phyloP scores from a whole-genome alignment of 23 tunicate genomes.

The Clavelina lepadiformis region DNA sequence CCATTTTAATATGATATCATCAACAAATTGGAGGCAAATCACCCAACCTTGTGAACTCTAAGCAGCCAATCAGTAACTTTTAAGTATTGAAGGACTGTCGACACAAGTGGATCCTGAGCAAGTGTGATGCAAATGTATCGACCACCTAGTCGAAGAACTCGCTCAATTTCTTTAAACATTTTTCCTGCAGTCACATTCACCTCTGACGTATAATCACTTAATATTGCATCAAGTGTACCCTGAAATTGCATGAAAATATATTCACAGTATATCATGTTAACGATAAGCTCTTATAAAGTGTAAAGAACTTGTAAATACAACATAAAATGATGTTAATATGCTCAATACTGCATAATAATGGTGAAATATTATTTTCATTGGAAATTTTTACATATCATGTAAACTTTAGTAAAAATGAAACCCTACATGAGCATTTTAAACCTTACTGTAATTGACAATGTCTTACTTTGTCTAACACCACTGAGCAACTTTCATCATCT shows the following conservation, averaged over 20 bases:
- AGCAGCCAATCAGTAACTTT: constrained; percentile 50
- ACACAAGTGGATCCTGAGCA: constrained; percentile 77
- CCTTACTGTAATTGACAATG: too few relatives aligned
- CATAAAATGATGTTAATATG: not conserved
- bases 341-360: too few relatives aligned
- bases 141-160: constrained; percentile 69
- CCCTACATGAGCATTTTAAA: too few relatives aligned
- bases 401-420: too few relatives aligned
- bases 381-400: too few relatives aligned
- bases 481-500: constrained; percentile 34
- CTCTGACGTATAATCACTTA: constrained; percentile 51
- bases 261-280: not conserved
- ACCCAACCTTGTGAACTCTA: constrained; percentile 80
- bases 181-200: constrained; percentile 22
- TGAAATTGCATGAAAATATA: not conserved
- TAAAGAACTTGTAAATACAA: not conserved
- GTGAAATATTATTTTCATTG: too few relatives aligned
- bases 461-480: constrained; percentile 81
- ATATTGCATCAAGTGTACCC: constrained; percentile 96
- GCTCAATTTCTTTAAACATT: constrained; percentile 60
- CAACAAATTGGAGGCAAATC: too few relatives aligned
- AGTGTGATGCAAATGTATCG: constrained; percentile 80
- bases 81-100: constrained; percentile 46
- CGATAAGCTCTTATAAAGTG: not conserved
- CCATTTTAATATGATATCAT: too few relatives aligned